Percentiles rank a stretch among this genome's conserved stretches.
phyloP scores from a whole-genome alignment of 2,888 invertebrate species.

The Drosophila antonietae region DNA sequence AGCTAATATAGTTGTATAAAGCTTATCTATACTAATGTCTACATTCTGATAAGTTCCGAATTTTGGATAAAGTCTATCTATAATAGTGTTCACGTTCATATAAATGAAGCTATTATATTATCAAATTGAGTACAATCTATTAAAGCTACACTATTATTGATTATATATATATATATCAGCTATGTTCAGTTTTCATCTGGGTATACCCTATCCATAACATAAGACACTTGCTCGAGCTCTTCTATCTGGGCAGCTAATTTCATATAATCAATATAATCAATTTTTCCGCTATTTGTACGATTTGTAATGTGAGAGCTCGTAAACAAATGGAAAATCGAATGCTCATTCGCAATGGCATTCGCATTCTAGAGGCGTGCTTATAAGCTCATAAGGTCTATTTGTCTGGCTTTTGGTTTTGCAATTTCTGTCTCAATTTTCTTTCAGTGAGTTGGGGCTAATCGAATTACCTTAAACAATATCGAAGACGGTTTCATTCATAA shows the following conservation, averaged over 20 bases:
- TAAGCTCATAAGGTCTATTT: constrained; percentile 4
- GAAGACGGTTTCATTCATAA: constrained; percentile 33
- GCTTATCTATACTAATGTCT: background rate
- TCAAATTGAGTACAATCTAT: background rate
- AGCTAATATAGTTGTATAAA: background rate
- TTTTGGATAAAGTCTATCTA: background rate
- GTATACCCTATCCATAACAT: background rate
- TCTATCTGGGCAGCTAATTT: background rate
- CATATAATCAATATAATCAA: background rate
- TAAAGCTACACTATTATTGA: too few relatives aligned
- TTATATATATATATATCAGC: background rate
- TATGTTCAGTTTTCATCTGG: background rate
- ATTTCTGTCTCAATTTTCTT: constrained; percentile 9
- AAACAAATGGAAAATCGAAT: constrained; percentile 14
- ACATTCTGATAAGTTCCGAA: background rate
- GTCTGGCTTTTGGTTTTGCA: constrained; percentile 1
- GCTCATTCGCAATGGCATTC: constrained; percentile 25
- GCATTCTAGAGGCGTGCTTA: background rate
- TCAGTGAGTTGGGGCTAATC: constrained; percentile 7
- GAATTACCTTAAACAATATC: constrained; percentile 28
- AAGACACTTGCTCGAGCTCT: background rate
- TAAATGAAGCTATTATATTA: background rate
- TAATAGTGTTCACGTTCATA: too few relatives aligned
- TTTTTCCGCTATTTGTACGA: constrained; percentile 6
- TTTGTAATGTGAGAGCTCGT: constrained; percentile 8